Percentiles rank a stretch among this genome's conserved stretches.
These are phyloP conservation scores for Pelodiscus sinensis DNA, from an alignment of 2,113 vertebrate genomes.

Conservation along the genomic window DNA sequence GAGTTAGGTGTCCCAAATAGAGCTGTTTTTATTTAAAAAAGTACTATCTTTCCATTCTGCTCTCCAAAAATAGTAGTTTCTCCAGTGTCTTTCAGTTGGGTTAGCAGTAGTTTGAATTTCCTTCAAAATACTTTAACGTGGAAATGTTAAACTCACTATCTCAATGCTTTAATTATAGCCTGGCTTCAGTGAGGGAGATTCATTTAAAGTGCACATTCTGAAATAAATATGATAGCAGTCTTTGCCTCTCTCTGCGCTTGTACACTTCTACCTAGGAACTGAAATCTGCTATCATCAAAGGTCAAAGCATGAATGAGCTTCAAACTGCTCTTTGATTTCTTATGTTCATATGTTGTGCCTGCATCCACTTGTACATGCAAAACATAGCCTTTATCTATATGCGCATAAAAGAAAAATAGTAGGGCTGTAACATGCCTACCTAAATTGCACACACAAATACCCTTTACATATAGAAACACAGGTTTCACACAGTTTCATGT, in stretches of 20 bases:
- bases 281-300: neutral
- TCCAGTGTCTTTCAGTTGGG: neutral
- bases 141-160: neutral
- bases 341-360: neutral
- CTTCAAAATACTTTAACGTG: neutral
- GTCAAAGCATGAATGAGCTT: neutral
- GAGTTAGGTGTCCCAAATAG: neutral
- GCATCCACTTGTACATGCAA: neutral
- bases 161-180: neutral
- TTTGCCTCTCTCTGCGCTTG: neutral
- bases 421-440: neutral
- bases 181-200: neutral
- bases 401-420: neutral
- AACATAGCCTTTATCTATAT: neutral
- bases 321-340: neutral
- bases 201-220: neutral
- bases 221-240: neutral
- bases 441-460: neutral
- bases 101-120: slow-evolving; percentile 1
- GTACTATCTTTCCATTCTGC: neutral
- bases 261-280: neutral
- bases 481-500: neutral
- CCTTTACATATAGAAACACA: neutral
- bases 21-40: neutral
- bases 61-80: neutral